Evolutionary conservation across 2,797 vertebrate genomes (phyloP), one percentile per base, ranked within the genome.

Genomic region (Sebastes minor): DNA sequence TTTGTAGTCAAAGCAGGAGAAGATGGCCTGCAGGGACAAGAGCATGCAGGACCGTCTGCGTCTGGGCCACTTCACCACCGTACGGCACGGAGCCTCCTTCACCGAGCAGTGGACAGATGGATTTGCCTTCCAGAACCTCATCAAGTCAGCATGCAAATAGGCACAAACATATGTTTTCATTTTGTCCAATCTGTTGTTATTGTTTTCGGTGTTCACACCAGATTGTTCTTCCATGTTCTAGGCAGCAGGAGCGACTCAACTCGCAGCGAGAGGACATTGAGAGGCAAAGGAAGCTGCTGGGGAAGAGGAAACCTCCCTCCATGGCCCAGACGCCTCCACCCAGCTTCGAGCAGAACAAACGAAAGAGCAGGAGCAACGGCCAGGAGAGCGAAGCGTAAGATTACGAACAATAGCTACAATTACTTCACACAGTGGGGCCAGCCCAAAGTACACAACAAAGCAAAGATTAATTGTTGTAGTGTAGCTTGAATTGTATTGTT

Each of bases 61-160:
- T 46, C 92, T 99, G 80, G 98, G 98, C 23, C 98, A 99, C 89
- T 99, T 99, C 93, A 99, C 97, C 56, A 99, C 98, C 0, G 98
- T 99, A 73, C 95, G 98, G 65, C 98, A 99, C 0, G 98, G 98
- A 13, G 98, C 98, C 1, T 98, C 98, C 65, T 99, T 99, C 91
- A 99, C 97, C 0, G 98, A 99, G 91, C 98, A 99, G 89, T 99
- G 98, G 98, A 99, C 98, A 8, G 98, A 99, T 85, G 98, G 98
- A 82, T 99, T 97, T 49, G 98, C 98, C 90, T 99, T 99, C 94
- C 98, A 99, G 94, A 99, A 99, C 94, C 97, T 99, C 87, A 97
- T 99, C 93, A 99, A 98, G 98, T 99, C 94, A 96, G 97, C 61
- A 49, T 23, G 2, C 23, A 18, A 28, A 75, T n/a, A 55, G 18